Percentiles rank a stretch among this genome's conserved stretches.
Evolutionary conservation across 2,113 vertebrate species (phyloP).

Genomic region (Trematomus loennbergii): DNA sequence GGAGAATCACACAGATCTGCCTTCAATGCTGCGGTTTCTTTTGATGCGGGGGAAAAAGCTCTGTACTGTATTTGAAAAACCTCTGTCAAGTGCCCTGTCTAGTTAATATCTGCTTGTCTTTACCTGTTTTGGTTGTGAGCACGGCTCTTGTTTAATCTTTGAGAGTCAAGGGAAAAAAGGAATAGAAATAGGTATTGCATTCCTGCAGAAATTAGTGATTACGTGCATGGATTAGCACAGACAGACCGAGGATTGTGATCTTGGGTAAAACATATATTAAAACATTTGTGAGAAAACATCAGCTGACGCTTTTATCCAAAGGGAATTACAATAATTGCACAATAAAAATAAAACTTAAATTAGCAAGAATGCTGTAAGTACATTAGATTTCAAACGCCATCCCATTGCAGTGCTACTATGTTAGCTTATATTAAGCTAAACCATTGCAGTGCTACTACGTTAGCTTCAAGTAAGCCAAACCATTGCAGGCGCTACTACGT

Average conservation of each 20-base stretch:
- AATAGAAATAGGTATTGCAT: not conserved
- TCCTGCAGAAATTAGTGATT: conserved; percentile 8
- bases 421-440: too few relatives aligned
- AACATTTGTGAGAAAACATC: not conserved
- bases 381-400: too few relatives aligned
- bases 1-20: conserved; percentile 55
- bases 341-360: too few relatives aligned
- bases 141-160: conserved; percentile 25
- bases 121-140: conserved; percentile 39
- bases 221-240: not conserved
- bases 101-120: conserved; percentile 38
- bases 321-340: too few relatives aligned
- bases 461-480: too few relatives aligned
- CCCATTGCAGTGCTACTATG: too few relatives aligned
- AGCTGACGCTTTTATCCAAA: too few relatives aligned
- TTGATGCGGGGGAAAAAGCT: conserved; percentile 21
- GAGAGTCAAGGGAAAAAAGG: not conserved
- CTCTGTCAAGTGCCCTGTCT: conserved; percentile 49
- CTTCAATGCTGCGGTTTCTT: conserved; percentile 49
- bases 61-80: conserved; percentile 46
- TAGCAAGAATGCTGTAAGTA: too few relatives aligned
- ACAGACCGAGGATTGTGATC: not conserved
- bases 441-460: too few relatives aligned
- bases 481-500: too few relatives aligned
- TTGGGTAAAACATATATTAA: not conserved